Percentiles rank a stretch among this genome's conserved stretches.
Evolutionary conservation across 2,888 invertebrate genomes (phyloP).

Genomic region (Linyphia triangularis): DNA sequence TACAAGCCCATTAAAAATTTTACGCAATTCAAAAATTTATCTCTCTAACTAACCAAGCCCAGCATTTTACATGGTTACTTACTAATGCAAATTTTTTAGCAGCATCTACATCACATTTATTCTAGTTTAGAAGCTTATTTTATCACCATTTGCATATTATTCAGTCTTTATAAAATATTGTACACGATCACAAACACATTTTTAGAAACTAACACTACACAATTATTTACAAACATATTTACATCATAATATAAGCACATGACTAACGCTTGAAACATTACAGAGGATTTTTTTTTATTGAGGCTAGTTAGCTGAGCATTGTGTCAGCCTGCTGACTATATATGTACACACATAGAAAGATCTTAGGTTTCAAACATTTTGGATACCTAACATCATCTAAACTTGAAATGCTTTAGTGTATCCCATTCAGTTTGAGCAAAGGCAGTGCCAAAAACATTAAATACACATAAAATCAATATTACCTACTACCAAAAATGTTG

Average conservation of each 20-base stretch:
- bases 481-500: no score
- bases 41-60: neutral
- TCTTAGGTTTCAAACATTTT: neutral
- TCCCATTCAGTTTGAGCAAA: neutral
- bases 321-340: conserved; percentile 53
- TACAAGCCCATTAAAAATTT: no score
- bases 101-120: conserved; percentile 27
- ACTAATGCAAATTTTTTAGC: conserved; percentile 16
- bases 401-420: neutral
- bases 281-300: neutral
- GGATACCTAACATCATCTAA: neutral
- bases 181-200: conserved; percentile 35
- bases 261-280: conserved; percentile 12
- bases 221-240: conserved; percentile 66
- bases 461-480: no score
- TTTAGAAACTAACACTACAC: conserved; percentile 61
- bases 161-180: conserved; percentile 68
- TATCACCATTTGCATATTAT: conserved; percentile 43
- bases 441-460: neutral
- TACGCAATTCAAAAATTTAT: neutral
- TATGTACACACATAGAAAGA: neutral
- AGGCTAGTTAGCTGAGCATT: neutral
- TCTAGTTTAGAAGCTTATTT: conserved; percentile 8
- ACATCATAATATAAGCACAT: conserved; percentile 63
- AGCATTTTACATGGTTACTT: neutral